Base-by-base conservation (phyloP, 2,797 vertebrate genomes). In the Lycodopsis pacificus region DNA sequence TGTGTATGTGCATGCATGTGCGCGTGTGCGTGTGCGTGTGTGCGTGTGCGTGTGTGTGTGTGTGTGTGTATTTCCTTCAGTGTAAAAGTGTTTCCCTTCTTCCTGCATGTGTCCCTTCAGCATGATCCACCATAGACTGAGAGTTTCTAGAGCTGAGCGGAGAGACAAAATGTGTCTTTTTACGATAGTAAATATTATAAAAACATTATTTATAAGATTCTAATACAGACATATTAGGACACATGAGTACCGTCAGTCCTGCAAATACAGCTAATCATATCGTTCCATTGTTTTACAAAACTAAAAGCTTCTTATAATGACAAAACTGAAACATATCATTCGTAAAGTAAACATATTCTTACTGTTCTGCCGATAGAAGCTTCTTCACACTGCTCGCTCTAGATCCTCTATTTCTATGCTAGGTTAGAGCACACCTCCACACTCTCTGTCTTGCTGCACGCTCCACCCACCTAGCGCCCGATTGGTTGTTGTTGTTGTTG, bases 401-500 rank as follows among this genome's bases (percentile, higher is more conserved):
- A 76, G 63, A 81, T 19, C 10, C 73, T 89, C 86, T 79, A 32
- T 34, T 76, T 90, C 89, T 82, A 86, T 77, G 75, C 75, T 65
- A 44, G 82, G 3, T 79, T 83, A 84, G 80, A 56, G 71, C 77
- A 88, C 84, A 84, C 84, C 81, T 86, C 88, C 90, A 89, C 87
- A 88, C 86, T 77, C 86, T 86, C 79, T 73, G 81, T 84, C 89
- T 87, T 89, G 80, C 93, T 89, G 88, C 91, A 91, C 78, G 88
- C 88, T 87, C 88, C 88, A 90, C 91, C 89, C 91, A 91, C 89
- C 87, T 93, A 88, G 87, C 84, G 90, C 93, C 90, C 88, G 93
- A 94, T 94, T 92, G 88, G 82, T 91, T 92, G 82, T 95, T 96
- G 95, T 93, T 92, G 73, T 92, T 92, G 72, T 81, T 85, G 75